Evolutionary conservation across 2,113 vertebrate species (phyloP), one percentile per base, ranked within the genome.

Genomic region (Otus sunia): DNA sequence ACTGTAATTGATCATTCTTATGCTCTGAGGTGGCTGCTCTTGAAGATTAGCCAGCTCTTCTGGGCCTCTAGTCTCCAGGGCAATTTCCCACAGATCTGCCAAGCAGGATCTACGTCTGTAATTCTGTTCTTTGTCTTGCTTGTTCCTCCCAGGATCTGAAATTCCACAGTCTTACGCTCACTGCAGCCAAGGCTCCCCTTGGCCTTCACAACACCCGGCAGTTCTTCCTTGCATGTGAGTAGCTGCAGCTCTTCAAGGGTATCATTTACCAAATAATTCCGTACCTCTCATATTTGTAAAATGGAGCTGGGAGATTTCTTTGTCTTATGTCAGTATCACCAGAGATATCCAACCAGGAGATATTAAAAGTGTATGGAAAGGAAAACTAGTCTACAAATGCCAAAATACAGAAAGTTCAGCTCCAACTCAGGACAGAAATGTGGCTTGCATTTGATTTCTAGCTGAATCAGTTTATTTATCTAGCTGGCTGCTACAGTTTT

Each of bases 81-180:
- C 86, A 92, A 79, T 84, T 96, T 96, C 96, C 91, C 94, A 96
- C 88, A 95, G 78, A 45, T 67, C 22, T 95, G 91, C 93, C 88
- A 96, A 95, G 60, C 77, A 88, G 41, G 74, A n/a, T 93, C 91
- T 88, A 3, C 30, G 26, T 34, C 1, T 93, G 41, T 92, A 85
- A 74, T 85, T 90, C 50, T 92, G 60, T 39, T 90, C 60, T 93
- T 96, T 88, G 56, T 96, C 60, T 90, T 85, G 41, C 45, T 90
- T 1, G 3, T 52, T 93, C n/a, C 82, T 95, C 86, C 49, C 77
- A 85, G 81, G 74, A 74, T 85, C 81, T 90, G 64, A 94, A 94
- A 90, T 41, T 76, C 9, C 2, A 21, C 52, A 58, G 77, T 62
- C 30, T 73, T 50, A 74, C 29, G 39, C 55, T 93, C 34, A 21